Conservation (phyloP, 2,888 invertebrate species). For the Pyrrhosoma nymphula region DNA sequence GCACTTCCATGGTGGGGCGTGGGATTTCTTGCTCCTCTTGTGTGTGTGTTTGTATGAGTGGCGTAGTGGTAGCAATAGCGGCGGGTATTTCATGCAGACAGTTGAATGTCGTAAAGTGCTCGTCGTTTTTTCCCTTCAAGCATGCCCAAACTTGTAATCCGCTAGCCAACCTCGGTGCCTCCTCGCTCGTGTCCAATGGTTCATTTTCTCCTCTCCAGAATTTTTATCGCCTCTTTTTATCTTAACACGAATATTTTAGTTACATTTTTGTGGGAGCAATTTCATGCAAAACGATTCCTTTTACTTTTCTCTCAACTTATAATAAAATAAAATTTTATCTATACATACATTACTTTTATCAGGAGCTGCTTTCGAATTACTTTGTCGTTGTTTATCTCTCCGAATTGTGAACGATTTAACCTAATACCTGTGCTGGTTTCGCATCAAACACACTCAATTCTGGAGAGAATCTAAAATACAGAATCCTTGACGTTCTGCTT, state of each 20-base stretch:
- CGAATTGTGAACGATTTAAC: neutral
- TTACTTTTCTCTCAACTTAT: neutral
- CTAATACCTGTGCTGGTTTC: neutral
- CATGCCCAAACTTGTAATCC: neutral
- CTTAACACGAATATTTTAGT: constrained; percentile 2
- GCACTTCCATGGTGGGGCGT: neutral
- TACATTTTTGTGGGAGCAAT: neutral
- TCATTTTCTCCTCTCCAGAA: neutral
- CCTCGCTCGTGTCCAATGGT: neutral
- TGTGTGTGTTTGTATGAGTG: neutral
- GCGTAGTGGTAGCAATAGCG: neutral
- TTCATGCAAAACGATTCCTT: neutral
- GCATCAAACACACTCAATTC: neutral
- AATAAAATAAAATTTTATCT: no score
- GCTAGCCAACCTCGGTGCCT: neutral
- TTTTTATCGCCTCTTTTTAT: neutral
- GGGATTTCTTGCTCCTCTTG: neutral
- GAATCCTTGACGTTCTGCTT: no score
- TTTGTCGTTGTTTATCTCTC: neutral
- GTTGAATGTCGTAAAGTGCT: neutral
- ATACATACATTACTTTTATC: neutral
- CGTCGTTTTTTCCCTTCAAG: neutral
- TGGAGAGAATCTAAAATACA: neutral
- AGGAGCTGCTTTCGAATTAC: neutral
- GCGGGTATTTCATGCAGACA: neutral